Evolutionary conservation across 2,888 invertebrate species (phyloP), one percentile per base, ranked within the genome.

Genomic region (Sarcophaga subvicina): DNA sequence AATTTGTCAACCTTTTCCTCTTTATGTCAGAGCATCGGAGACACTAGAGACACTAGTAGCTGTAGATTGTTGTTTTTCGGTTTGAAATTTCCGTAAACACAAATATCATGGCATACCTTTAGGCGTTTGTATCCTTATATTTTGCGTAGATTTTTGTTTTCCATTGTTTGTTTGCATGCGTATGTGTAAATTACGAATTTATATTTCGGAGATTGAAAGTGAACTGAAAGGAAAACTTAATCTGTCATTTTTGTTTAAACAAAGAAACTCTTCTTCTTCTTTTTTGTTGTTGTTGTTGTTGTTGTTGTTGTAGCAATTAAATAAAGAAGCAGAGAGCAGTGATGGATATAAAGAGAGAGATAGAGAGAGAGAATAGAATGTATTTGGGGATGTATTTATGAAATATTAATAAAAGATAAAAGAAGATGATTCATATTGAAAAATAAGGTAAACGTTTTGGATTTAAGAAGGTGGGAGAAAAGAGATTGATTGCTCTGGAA

Each of bases 71-170:
- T 59, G 14, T 59, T 59, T 17, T 59, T 59, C 14, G n/a, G 59
- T 59, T 59, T 76, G 69, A 54, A 69, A 78, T 83, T 75, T 78
- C 69, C 11, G 66, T 73, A 85, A 88, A 88, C 66, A 89, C 81
- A 88, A 87, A 89, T 88, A 89, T 85, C 86, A 72, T 85, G 86
- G 89, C 85, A 82, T 88, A 84, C 79, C 89, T 89, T 89, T 75
- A 89, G 89, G 89, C 89, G 88, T 27, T 86, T 64, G 27, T 64
- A 78, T 72, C 62, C 62, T 67, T 75, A 75, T 80, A 71, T 66
- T 64, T 66, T 75, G 79, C 83, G 72, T 85, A 77, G 6, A 37
- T 85, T 81, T 79, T 76, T 80, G 70, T 75, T 49, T 70, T 75
- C 47, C 25, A 20, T 20, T 62, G 37, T 27, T 62, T 66, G 10